Percentiles rank a stretch among this genome's conserved stretches.
These are phyloP conservation scores for Bradypodion pumilum DNA, from an alignment of 2,797 vertebrate species.

Conservation along the genomic window DNA sequence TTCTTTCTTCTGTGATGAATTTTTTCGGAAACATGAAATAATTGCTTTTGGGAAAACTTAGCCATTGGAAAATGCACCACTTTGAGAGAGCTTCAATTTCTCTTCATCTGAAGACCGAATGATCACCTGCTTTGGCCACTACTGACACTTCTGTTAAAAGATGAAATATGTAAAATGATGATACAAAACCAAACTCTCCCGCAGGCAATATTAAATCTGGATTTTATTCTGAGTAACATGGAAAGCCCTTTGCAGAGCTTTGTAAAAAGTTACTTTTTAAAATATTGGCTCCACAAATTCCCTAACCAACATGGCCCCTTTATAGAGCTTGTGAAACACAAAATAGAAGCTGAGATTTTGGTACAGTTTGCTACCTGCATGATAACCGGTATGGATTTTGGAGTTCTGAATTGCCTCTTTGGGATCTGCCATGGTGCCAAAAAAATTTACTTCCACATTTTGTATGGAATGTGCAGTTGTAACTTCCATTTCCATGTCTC, in stretches of 20 bases:
- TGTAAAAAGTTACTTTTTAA: not conserved
- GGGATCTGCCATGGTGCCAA: not conserved
- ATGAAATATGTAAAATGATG: constrained; percentile 56
- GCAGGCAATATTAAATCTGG: constrained; percentile 44
- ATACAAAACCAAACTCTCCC: constrained; percentile 57
- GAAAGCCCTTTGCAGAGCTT: not conserved
- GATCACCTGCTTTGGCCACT: constrained; percentile 52
- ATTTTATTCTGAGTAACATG: constrained; percentile 35
- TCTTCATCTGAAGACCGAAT: constrained; percentile 73
- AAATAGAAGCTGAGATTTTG: not conserved
- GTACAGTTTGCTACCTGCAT: not conserved
- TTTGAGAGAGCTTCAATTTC: constrained; percentile 70
- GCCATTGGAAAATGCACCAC: constrained; percentile 65
- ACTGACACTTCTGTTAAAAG: constrained; percentile 74
- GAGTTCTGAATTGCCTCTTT: not conserved
- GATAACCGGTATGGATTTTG: not conserved
- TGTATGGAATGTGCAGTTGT: not conserved
- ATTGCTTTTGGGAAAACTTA: constrained; percentile 74
- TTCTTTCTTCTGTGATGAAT: constrained; percentile 65
- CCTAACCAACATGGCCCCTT: not conserved
- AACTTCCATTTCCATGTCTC: too few species aligned
- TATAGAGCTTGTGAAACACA: constrained; percentile 19
- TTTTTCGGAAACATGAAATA: constrained; percentile 77
- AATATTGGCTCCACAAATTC: not conserved
- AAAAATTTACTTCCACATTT: not conserved